Evolutionary conservation across 2,113 vertebrate species (phyloP), one percentile per base, ranked within the genome.

Genomic region (Mustela lutreola): DNA sequence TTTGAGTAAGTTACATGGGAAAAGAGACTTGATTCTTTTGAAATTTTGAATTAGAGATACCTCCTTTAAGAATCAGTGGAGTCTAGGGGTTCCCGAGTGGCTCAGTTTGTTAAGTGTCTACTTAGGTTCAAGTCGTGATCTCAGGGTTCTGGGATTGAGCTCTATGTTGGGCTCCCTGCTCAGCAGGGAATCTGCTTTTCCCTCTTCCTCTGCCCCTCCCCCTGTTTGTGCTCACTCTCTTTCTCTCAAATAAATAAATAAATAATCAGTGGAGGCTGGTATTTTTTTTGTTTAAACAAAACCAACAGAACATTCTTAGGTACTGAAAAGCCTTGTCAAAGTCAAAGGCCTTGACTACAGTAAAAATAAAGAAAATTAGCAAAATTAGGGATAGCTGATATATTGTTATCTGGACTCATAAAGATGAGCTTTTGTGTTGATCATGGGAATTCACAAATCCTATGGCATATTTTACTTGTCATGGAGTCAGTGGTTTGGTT

Each of bases 1-100:
- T 82, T 96, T 87, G 31, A 87, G 76, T 28, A 82, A 82, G 62
- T 79, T 63, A 86, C 7, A 83, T 93, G 71, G n/a, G 21, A 42
- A 79, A 62, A 78, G 24, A n/a, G 18, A 6, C 16, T 63, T 83
- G 6, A 78, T 81, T 84, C 56, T 89, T 15, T 45, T 82, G 28
- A 65, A 50, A 71, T 53, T 82, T 80, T 76, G 21, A 65, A 73
- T 58, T 45, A 65, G 5, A 90, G 62, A 18, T n/a, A 4, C 6
- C 56, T 87, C n/a, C 28, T 76, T 65, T 33, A 82, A 90, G 31
- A 90, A 33, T 93, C 39, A 56, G 11, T 42, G 14, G 89, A 92
- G 26, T 11, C 2, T 63, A 7, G 1, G 16, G 67, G 33, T 14
- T 6, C 33, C 67, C n/a, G 16, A 18, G 67, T 70, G 16, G 7